phyloP scores from a whole-genome alignment of 2,797 vertebrate species.

The Melanogrammus aeglefinus region DNA sequence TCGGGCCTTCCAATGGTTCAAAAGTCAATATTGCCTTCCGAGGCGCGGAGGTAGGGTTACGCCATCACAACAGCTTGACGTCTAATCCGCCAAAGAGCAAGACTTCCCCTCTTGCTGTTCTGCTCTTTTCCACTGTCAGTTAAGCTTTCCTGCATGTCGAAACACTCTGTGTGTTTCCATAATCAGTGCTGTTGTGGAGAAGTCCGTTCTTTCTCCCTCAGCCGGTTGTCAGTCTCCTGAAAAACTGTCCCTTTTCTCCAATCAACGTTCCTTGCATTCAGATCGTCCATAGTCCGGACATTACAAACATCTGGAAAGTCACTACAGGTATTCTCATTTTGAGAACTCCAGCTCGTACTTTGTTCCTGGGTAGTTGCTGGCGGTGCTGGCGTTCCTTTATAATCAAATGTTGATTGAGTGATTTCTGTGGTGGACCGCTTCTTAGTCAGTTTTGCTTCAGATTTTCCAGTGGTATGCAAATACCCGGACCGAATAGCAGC shows the following conservation, averaged over 20 bases:
- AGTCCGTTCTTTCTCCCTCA: neutral
- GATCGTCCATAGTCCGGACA: conserved; percentile 19
- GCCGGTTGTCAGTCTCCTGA: conserved; percentile 30
- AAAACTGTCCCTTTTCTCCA: conserved; percentile 23
- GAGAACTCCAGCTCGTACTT: neutral
- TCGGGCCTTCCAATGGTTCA: conserved; percentile 42
- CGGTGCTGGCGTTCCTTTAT: conserved; percentile 23
- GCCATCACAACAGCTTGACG: conserved; percentile 8
- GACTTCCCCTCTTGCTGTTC: neutral
- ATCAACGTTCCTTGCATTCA: conserved; percentile 24
- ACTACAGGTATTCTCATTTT: conserved; percentile 1
- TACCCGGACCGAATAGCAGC: neutral
- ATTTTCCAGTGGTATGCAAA: neutral
- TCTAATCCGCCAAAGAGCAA: conserved; percentile 23
- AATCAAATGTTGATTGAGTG: conserved; percentile 3
- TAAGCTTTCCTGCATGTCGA: conserved; percentile 25
- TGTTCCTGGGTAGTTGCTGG: conserved; percentile 17
- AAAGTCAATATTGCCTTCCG: conserved; percentile 29
- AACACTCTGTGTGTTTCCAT: neutral
- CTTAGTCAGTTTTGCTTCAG: neutral
- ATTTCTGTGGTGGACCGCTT: conserved; percentile 20
- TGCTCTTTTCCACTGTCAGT: conserved; percentile 12
- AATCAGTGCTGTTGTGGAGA: neutral
- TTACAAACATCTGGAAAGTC: conserved; percentile 17
- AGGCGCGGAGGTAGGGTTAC: conserved; percentile 34